A percentile compares a stretch with the other conserved stretches of the same genome.
These are phyloP conservation scores for Cheilosia scutellata DNA, from an alignment of 2,888 invertebrate genomes.

Conservation along the genomic window DNA sequence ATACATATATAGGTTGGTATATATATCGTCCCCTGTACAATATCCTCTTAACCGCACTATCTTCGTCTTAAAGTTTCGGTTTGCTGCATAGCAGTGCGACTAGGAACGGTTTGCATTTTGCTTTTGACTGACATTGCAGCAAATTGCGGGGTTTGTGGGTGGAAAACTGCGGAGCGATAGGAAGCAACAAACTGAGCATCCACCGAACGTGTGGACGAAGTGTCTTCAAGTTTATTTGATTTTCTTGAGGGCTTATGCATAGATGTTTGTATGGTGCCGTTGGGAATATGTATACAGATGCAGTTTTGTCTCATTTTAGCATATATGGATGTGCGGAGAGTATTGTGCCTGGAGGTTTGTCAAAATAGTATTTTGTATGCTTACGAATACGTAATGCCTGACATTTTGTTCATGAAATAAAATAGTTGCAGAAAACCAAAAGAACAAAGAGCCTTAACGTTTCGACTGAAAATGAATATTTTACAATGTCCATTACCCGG, in stretches of 20 bases:
- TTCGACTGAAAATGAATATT: constrained; percentile 34
- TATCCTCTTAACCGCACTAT: constrained; percentile 9
- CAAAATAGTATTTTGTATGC: constrained; percentile 38
- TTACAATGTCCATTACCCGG: constrained; percentile 24
- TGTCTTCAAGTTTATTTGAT: constrained; percentile 75
- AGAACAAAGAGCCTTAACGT: constrained; percentile 10
- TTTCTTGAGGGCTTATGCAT: constrained; percentile 56
- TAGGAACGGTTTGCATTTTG: constrained; percentile 49
- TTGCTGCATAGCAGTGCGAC: constrained; percentile 8
- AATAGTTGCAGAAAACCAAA: constrained; percentile 1
- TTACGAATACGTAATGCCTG: constrained; percentile 30
- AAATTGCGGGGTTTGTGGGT: constrained; percentile 35
- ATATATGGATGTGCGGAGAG: not conserved
- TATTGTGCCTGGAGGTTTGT: constrained; percentile 19
- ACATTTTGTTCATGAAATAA: constrained; percentile 45
- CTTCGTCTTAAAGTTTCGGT: constrained; percentile 28
- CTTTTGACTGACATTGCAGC: constrained; percentile 60
- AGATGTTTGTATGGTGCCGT: constrained; percentile 55
- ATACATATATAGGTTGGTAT: not conserved
- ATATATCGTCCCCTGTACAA: not conserved
- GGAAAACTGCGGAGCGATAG: not conserved
- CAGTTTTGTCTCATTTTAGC: constrained; percentile 11
- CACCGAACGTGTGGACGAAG: constrained; percentile 60
- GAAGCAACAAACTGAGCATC: constrained; percentile 41
- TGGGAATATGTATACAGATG: constrained; percentile 11